Base-by-base conservation (phyloP, 2,888 invertebrate genomes). In the Microplitis deprimator region DNA sequence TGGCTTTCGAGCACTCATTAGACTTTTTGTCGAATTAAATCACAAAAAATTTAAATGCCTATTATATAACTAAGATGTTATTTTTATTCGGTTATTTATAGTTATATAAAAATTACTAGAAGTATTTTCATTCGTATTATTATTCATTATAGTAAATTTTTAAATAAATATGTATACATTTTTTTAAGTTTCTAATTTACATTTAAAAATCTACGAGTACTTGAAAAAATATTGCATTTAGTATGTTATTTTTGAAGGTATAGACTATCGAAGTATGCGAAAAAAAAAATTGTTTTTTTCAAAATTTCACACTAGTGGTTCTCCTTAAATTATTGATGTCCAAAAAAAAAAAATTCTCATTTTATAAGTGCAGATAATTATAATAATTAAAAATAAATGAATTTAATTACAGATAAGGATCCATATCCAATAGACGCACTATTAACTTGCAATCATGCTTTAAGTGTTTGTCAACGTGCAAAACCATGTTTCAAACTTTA, bases 381-480 rank as follows among this genome's bases (percentile, higher is more conserved):
- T 29, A 29, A 29, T 29, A 29, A 29, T 29, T 50, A 13, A 50
- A 50, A 50, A 50, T 13, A 13, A 50, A 5, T 38, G 16, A 70
- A 50, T 50, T 6, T 70, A 20, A 76, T 92, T 92, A 29, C 92
- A 95, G 97, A 96, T 88, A 96, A 95, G 92, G 96, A 97, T 92
- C 96, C 95, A 78, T 96, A 96, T 91, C 95, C 96, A 61, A 95
- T 96, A 85, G 96, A 97, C 90, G 95, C 96, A 77, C 92, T 97
- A 89, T 96, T 96, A 79, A 96, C 96, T 83, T 97, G 97, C 92
- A 96, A 96, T 89, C 96, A 97, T 89, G 97, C 97, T 68, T 92
- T 96, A 85, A 94, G 93, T 85, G 95, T 96, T 82, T 97, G 97
- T 90, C 95, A 95, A 89, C 94, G 94, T 88, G 95, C 95, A 86